These are phyloP conservation scores for Babyrousa celebensis DNA, from an alignment of 2,797 vertebrate species.

Conservation along the genomic window DNA sequence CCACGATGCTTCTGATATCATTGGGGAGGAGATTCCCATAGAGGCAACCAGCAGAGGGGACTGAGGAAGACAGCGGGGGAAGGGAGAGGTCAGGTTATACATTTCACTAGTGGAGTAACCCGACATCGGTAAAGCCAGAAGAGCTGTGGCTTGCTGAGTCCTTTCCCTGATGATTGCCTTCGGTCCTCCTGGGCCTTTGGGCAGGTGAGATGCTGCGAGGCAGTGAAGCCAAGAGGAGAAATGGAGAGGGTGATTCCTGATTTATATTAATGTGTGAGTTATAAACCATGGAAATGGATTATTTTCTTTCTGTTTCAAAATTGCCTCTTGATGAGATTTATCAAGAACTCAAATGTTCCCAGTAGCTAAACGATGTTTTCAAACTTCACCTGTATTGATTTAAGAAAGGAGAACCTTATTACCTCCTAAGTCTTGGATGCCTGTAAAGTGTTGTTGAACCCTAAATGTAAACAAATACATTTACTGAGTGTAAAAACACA, in stretches of 20 bases:
- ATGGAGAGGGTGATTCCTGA: background rate
- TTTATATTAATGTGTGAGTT: background rate
- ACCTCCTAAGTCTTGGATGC: background rate
- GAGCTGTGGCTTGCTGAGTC: background rate
- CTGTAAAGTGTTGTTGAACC: background rate
- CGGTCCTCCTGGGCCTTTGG: background rate
- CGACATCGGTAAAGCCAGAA: too few relatives aligned
- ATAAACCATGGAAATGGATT: background rate
- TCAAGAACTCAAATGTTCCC: slow-evolving; percentile 19
- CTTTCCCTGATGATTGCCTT: background rate
- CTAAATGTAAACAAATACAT: background rate
- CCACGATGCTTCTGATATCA: background rate
- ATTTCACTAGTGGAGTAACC: background rate
- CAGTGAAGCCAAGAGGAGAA: background rate
- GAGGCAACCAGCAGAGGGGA: background rate
- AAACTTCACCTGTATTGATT: background rate
- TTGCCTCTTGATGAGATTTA: background rate
- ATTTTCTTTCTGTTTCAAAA: background rate
- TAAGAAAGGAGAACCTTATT: slow-evolving; percentile 35
- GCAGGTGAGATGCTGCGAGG: background rate
- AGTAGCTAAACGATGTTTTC: background rate
- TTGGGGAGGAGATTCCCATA: background rate
- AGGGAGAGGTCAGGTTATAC: background rate
- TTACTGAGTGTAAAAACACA: background rate
- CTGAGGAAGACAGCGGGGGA: background rate